Evolutionary conservation across 2,113 vertebrate species (phyloP), one percentile per base, ranked within the genome.

Genomic region (Zootoca vivipara): DNA sequence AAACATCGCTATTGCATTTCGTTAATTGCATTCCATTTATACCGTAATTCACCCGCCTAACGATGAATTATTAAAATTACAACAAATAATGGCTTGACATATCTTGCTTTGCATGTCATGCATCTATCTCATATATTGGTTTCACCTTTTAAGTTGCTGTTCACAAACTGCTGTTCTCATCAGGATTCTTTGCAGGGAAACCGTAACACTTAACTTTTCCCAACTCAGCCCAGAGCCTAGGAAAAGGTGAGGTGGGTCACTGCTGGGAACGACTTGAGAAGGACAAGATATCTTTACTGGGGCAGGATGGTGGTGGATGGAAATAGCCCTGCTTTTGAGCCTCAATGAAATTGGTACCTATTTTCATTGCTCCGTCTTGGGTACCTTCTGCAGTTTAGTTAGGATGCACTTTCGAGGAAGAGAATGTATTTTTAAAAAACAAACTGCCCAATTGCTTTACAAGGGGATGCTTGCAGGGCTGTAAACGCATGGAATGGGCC

Each of bases 401-500:
- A 30, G 28, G 64, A 58, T 3, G 3, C 15, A 38, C n/a, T 13
- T 73, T 62, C 30, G 79, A 87, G 24, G 52, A 40, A 65, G 22
- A 28, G n/a, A 40, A 16, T 7, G 35, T 18, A 1, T 62, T 62
- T 79, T 89, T 28, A 0, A 52, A 52, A 12, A 52, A 1, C 18
- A 16, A 72, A 70, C 38, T 46, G 22, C 33, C n/a, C 33, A 46
- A 89, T 70, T n/a, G 42, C 46, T 85, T 89, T 72, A 89, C 67
- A 18, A 79, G 30, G 35, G 77, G 87, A 33, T 40, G 30, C 26
- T 35, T 16, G 16, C 22, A 18, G 22, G 46, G 75, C 65, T 22
- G 52, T 72, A 89, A 89, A 89, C n/a, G 42, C 7, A 3, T n/a
- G 16, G 26, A 67, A 83, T 15, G 35, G n/a, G 26, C 33, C 22